A percentile compares a stretch with the other conserved stretches of the same genome.
Conservation (phyloP, 2,797 vertebrate species). For the Syngnathus acus region DNA sequence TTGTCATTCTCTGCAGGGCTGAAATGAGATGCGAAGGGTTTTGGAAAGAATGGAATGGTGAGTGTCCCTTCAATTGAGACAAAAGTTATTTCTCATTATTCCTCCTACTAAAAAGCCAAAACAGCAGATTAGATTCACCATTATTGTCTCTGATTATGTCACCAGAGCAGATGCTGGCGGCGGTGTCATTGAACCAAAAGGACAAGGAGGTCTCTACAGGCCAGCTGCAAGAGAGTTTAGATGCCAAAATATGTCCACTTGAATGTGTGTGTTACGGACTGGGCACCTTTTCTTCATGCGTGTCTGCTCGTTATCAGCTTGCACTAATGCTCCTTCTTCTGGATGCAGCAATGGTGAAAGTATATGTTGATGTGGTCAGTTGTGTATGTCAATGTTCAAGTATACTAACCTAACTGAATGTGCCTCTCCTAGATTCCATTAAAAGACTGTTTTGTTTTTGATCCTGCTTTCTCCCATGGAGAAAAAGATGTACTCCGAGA, state of each 20-base stretch:
- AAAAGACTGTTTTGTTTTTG: slow-evolving; percentile 73
- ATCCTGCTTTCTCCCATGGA: slow-evolving; percentile 75
- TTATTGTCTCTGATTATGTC: not conserved
- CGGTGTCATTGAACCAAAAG: slow-evolving; percentile 11
- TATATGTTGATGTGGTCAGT: not conserved
- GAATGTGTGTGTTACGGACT: slow-evolving; percentile 85
- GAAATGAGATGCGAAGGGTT: slow-evolving; percentile 74
- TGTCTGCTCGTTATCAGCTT: slow-evolving; percentile 77
- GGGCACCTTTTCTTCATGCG: slow-evolving; percentile 78
- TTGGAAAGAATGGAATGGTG: slow-evolving; percentile 72
- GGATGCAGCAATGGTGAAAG: slow-evolving; percentile 72
- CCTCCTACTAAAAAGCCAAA: not conserved
- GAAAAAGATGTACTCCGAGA: slow-evolving; percentile 66
- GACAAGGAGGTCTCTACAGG: slow-evolving; percentile 9
- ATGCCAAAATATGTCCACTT: slow-evolving; percentile 10
- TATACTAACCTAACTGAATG: not conserved
- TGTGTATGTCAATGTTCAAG: not conserved
- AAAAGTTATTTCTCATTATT: not conserved
- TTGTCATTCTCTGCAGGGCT: slow-evolving; percentile 52
- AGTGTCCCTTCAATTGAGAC: not conserved
- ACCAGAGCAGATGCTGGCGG: slow-evolving; percentile 40
- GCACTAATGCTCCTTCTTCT: slow-evolving; percentile 83
- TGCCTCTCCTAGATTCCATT: slow-evolving; percentile 68
- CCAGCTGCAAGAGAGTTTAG: slow-evolving; percentile 4
- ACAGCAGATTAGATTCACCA: not conserved